Evolutionary conservation across 2,113 vertebrate species (phyloP).

Genomic region (Xerus inauris): DNA sequence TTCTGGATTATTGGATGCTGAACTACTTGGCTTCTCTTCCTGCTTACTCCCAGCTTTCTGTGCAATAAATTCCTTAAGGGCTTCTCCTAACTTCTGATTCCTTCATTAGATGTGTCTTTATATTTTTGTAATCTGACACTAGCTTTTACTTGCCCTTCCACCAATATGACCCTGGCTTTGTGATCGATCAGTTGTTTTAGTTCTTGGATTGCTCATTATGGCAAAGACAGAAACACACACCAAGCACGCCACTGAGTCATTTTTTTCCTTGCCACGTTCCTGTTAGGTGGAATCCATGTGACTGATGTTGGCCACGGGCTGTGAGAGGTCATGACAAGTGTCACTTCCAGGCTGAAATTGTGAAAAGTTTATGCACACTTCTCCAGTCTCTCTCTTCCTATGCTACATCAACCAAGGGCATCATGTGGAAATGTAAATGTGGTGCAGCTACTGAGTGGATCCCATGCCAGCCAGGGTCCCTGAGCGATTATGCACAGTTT

Average conservation of each 20-base stretch:
- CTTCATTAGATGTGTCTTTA: background rate
- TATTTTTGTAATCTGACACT: background rate
- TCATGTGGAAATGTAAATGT: background rate
- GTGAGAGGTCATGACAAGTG: background rate
- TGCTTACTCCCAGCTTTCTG: background rate
- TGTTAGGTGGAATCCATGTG: background rate
- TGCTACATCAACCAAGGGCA: background rate
- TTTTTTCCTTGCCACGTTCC: background rate
- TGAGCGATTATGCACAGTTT: background rate
- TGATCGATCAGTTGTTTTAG: background rate
- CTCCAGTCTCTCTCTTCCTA: background rate
- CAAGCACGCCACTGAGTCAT: background rate
- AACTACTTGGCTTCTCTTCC: background rate
- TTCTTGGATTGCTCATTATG: background rate
- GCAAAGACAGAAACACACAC: background rate
- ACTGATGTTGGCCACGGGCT: background rate
- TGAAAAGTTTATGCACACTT: background rate
- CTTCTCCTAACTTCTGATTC: background rate
- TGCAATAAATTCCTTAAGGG: background rate
- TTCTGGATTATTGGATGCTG: background rate
- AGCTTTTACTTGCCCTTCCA: background rate
- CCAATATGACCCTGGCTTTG: background rate
- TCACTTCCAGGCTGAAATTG: background rate
- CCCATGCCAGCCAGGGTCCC: background rate
- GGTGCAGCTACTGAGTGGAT: background rate